Percentiles rank a stretch among this genome's conserved stretches.
Conservation (phyloP, 2,797 vertebrate genomes). For the Chloroceryle amazona region DNA sequence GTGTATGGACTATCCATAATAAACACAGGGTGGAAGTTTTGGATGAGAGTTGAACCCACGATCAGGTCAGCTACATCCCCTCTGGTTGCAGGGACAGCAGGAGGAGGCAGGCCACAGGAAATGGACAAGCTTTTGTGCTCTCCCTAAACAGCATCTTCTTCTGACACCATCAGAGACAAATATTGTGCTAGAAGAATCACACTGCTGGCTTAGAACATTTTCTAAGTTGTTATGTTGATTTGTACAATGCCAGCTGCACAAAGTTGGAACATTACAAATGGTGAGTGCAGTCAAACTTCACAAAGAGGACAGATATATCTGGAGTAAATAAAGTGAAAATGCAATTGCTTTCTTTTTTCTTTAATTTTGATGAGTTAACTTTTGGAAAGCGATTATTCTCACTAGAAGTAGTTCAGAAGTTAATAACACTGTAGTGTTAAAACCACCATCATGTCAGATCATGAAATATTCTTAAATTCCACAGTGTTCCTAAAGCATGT, state of each 20-base stretch:
- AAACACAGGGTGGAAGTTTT: not conserved
- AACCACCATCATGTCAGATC: not conserved
- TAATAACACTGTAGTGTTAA: not conserved
- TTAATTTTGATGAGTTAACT: not conserved
- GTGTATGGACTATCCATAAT: not conserved
- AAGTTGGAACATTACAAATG: not conserved
- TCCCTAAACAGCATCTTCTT: not conserved
- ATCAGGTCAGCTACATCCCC: not conserved
- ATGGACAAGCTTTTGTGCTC: not conserved
- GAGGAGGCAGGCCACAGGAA: not conserved
- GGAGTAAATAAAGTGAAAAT: not conserved
- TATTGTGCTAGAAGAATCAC: not conserved
- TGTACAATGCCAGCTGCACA: not conserved
- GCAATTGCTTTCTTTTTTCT: not conserved
- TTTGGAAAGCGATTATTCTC: not conserved
- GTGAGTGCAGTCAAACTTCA: rapidly evolving
- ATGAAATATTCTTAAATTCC: not conserved
- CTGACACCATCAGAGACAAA: not conserved
- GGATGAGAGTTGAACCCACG: not conserved
- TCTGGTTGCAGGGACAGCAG: not conserved
- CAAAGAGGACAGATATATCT: not conserved
- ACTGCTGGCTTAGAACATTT: not conserved
- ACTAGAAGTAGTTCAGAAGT: not conserved
- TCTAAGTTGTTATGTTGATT: not conserved
- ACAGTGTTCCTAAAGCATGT: not conserved